Percentiles rank a stretch among this genome's conserved stretches.
These are phyloP conservation scores for Eristalis pertinax DNA, from an alignment of 2,888 invertebrate species.

Conservation along the genomic window DNA sequence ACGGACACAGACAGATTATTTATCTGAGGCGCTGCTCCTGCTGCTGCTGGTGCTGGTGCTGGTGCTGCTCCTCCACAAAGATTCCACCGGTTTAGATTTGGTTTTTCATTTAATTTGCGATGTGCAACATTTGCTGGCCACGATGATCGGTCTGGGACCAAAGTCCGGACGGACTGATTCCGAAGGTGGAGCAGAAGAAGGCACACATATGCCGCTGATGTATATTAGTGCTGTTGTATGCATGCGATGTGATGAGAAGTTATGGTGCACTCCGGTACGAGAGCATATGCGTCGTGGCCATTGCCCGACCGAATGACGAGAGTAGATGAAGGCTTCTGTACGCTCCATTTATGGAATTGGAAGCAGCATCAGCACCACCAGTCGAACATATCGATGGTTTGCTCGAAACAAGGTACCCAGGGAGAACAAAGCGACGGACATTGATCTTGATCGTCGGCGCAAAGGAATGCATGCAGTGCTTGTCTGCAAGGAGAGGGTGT, in stretches of 20 bases:
- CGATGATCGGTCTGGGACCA: conserved; percentile 58
- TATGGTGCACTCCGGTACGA: conserved; percentile 56
- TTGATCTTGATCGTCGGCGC: conserved; percentile 65
- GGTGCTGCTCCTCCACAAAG: conserved; percentile 21
- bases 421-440: conserved; percentile 68
- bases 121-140: conserved; percentile 70
- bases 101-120: conserved; percentile 71
- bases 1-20: conserved; percentile 68
- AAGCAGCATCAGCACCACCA: conserved; percentile 35
- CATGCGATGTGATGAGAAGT: conserved; percentile 71
- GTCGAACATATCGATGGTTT: conserved; percentile 63
- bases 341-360: conserved; percentile 72
- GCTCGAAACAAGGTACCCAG: conserved; percentile 26
- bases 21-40: conserved; percentile 61
- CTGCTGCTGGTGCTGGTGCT: conserved; percentile 15
- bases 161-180: conserved; percentile 4
- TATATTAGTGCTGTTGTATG: conserved; percentile 71
- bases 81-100: conserved; percentile 66
- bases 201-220: conserved; percentile 61
- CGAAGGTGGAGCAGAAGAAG: conserved; percentile 52
- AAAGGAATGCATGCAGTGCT: conserved; percentile 40
- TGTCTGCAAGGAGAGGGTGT: conserved; percentile 51
- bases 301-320: conserved; percentile 55
- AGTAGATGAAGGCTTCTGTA: conserved; percentile 68
- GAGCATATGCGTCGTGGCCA: conserved; percentile 29